These are phyloP conservation scores for Coranthus polyacanthus DNA, from an alignment of 2,797 vertebrate genomes.

Conservation along the genomic window DNA sequence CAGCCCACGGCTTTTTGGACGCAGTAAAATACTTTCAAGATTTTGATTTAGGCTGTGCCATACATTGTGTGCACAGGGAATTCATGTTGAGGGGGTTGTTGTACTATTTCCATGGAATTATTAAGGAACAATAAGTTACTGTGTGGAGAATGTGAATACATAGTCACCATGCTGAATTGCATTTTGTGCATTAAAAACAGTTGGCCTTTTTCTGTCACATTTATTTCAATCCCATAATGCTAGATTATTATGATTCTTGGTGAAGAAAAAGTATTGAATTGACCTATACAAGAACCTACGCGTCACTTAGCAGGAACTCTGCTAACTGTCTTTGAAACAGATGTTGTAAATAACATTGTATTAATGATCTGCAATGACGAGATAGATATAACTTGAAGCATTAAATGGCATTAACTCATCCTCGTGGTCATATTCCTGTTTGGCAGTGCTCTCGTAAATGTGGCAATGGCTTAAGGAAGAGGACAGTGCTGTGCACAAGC, in stretches of 20 bases:
- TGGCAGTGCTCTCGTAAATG: constrained; percentile 91
- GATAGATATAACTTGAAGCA: not conserved
- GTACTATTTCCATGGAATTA: constrained; percentile 34
- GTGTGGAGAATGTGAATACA: constrained; percentile 27
- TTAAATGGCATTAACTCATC: constrained; percentile 1
- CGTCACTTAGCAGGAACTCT: too few relatives aligned
- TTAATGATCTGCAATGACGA: not conserved
- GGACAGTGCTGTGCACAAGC: constrained; percentile 85
- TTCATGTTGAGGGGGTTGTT: constrained; percentile 29
- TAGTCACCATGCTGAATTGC: constrained; percentile 21
- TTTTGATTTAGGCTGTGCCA: constrained; percentile 33
- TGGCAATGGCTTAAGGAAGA: constrained; percentile 89
- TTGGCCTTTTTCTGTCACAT: constrained; percentile 15
- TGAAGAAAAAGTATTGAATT: too few relatives aligned
- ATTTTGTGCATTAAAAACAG: constrained; percentile 4
- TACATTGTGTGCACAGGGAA: constrained; percentile 30
- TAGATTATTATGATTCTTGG: not conserved
- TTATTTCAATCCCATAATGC: constrained; percentile 3
- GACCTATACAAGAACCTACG: too few relatives aligned
- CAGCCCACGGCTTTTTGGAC: constrained; percentile 29
- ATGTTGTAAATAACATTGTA: constrained; percentile 10
- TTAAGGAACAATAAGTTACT: constrained; percentile 44
- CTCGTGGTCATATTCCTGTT: constrained; percentile 8
- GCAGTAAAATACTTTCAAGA: constrained; percentile 26
- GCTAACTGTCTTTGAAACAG: not conserved